These are phyloP conservation scores for Leptonema lineaticorne DNA, from an alignment of 1,140 invertebrate species.

Conservation along the genomic window DNA sequence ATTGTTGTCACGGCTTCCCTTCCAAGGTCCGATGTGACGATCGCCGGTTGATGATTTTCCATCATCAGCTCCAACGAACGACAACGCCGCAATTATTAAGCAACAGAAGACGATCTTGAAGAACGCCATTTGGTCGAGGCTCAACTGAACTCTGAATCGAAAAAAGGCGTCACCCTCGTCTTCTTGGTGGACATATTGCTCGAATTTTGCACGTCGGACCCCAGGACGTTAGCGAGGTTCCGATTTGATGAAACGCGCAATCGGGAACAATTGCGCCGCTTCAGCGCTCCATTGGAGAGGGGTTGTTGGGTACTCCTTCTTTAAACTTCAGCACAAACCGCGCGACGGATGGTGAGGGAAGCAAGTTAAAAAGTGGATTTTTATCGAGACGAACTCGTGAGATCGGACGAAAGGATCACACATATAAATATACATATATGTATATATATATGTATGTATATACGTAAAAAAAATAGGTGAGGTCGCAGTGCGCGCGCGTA, in stretches of 20 bases:
- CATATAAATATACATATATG: neutral
- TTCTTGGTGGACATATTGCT: neutral
- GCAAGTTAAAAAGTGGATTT: too few species aligned
- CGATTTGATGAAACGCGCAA: too few species aligned
- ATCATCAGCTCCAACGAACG: neutral
- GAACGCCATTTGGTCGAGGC: constrained; percentile 25
- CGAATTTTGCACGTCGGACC: too few species aligned
- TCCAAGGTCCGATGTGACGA: too few species aligned
- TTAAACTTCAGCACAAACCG: too few species aligned
- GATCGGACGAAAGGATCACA: neutral
- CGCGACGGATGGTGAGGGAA: too few species aligned
- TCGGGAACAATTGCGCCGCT: too few species aligned
- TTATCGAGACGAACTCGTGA: too few species aligned
- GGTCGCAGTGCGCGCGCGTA: constrained; percentile 2
- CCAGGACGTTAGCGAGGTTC: too few species aligned
- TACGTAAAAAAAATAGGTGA: neutral
- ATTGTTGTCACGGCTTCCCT: neutral
- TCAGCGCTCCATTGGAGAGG: too few species aligned
- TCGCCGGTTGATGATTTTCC: neutral
- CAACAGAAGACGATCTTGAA: constrained; percentile 5
- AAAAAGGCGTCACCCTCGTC: neutral
- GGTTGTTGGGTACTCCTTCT: too few species aligned
- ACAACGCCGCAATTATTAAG: neutral
- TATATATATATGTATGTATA: neutral
- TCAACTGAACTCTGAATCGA: constrained; percentile 6